These are phyloP conservation scores for Hesperophylax magnus DNA, from an alignment of 1,140 invertebrate species.

Conservation along the genomic window DNA sequence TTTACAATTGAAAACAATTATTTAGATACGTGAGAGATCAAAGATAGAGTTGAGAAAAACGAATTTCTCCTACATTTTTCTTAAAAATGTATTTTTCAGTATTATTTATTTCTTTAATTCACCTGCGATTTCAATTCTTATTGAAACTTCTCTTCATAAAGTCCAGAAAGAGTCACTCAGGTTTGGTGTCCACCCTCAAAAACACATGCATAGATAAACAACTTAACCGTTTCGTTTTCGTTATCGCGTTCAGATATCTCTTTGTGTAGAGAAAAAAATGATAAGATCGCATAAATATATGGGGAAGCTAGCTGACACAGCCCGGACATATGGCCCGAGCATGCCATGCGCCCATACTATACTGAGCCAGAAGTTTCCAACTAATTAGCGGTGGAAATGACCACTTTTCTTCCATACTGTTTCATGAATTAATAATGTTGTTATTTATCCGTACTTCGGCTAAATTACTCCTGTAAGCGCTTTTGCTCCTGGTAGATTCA, in stretches of 20 bases:
- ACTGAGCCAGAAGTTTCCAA: constrained; percentile 25
- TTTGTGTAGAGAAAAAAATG: constrained; percentile 58
- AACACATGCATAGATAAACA: constrained; percentile 56
- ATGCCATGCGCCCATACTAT: constrained; percentile 34
- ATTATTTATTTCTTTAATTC: not conserved
- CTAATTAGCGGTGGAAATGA: not conserved
- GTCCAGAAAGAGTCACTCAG: not conserved
- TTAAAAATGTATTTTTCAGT: too few species aligned
- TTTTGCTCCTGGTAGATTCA: too few species aligned
- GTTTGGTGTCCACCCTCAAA: constrained; percentile 19
- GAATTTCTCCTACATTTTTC: too few species aligned
- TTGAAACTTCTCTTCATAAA: not conserved
- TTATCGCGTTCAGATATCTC: constrained; percentile 57
- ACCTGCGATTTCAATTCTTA: not conserved
- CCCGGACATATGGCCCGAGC: constrained; percentile 53
- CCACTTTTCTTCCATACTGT: too few species aligned
- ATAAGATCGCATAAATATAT: constrained; percentile 58
- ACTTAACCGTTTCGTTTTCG: constrained; percentile 57
- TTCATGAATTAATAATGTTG: too few species aligned
- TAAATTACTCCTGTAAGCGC: too few species aligned
- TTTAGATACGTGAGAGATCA: too few species aligned
- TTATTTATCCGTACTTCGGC: too few species aligned
- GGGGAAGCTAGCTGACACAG: constrained; percentile 48
- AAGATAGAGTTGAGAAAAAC: too few species aligned
- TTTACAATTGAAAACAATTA: too few species aligned